These are phyloP conservation scores for Choreutis nemorana DNA, from an alignment of 2,888 invertebrate species.

Conservation along the genomic window DNA sequence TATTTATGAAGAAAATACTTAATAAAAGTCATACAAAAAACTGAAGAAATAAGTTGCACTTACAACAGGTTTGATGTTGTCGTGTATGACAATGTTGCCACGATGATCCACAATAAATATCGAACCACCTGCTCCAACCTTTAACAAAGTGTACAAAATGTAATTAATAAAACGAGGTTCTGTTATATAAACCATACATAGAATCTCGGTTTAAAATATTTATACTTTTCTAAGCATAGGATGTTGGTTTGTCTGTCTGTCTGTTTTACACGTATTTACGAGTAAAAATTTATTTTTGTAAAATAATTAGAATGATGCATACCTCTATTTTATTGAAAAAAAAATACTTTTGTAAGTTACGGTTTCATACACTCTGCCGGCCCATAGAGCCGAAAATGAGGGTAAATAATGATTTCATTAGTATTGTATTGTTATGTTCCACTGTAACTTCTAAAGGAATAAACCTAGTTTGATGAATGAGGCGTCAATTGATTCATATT, in stretches of 20 bases:
- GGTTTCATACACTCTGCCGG: no score
- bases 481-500: no score
- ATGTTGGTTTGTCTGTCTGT: background rate
- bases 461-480: no score
- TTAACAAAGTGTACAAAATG: conserved; percentile 11
- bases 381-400: no score
- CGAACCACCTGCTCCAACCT: conserved; percentile 47
- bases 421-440: no score
- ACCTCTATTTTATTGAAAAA: no score
- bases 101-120: conserved; percentile 46
- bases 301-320: no score
- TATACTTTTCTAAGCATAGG: background rate
- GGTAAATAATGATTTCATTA: no score
- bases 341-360: no score
- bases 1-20: background rate
- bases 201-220: background rate
- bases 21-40: conserved; percentile 3
- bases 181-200: background rate
- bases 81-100: conserved; percentile 49
- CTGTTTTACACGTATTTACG: background rate
- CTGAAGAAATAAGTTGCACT: conserved; percentile 12
- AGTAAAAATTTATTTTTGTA: no score
- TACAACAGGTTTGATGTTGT: conserved; percentile 42
- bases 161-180: background rate
- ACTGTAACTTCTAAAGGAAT: no score